Base-by-base conservation (phyloP, 2,888 invertebrate genomes). In the Panorpa germanica region DNA sequence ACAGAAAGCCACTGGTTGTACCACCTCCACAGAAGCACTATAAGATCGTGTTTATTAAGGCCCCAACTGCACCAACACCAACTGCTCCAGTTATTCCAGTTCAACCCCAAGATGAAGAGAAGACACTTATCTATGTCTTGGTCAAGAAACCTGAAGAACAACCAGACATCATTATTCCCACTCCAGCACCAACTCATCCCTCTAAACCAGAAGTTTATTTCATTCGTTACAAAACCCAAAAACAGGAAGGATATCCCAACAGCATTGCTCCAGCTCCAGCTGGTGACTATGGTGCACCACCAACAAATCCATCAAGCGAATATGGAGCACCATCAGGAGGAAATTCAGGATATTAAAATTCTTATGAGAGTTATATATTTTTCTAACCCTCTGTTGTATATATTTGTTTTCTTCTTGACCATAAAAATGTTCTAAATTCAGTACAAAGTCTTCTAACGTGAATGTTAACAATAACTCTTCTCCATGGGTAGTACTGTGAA, bases 31-130 rank as follows among this genome's bases (percentile, higher is more conserved):
- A 76, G 49, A 76, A 75, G 43, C 75, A 77, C 46, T 77, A 76
- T 60, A 75, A 76, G 50, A 77, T 77, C 44, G 71, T 77, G 34
- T 76, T 77, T 60, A 76, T 77, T 49, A 76, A 76, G 62, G 68
- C 68, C 12, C 68, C 68, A 34, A 65, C 68, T 24, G 64, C 69
- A 30, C 68, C 69, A 4, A 63, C 65, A 31, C 69, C 68, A 13
- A 64, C 61, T 18, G 67, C 63, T 2, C 68, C 68, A 11, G 41
- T 67, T 29, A 68, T 68, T 43, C 68, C 56, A 33, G 48, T 64
- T 10, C 63, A 70, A 37, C 70, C 70, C 18, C 74, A 70, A 44
- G 71, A 71, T 43, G 74, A 75, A 50, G 71, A 75, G 52, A 75
- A 75, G 55, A 75, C 75, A 4, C 54, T 75, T 41, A 72, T 75